phyloP scores from a whole-genome alignment of 2,113 vertebrate genomes.

The Salvator merianae region DNA sequence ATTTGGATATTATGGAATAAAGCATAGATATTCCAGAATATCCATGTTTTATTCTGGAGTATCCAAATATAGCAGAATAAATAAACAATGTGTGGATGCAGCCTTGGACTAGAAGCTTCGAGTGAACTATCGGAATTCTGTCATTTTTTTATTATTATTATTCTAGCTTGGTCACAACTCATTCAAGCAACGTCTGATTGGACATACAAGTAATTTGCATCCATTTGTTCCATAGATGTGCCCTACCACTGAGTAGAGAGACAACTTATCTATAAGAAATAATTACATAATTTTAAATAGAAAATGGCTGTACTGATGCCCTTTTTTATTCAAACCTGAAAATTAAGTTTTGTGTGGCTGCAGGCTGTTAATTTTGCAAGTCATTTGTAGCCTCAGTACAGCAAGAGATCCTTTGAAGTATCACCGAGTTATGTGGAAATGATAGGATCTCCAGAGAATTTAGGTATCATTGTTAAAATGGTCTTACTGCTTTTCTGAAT shows the following conservation, averaged over 20 bases:
- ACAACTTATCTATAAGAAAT: not conserved
- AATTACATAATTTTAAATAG: slow-evolving; percentile 1
- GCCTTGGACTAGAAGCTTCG: no score
- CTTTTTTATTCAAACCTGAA: slow-evolving; percentile 10
- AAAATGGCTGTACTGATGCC: not conserved
- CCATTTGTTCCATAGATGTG: not conserved
- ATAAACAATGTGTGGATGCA: no score
- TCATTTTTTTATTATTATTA: no score
- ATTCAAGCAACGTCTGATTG: no score
- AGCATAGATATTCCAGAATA: no score
- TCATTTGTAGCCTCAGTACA: not conserved
- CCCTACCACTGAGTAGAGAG: not conserved
- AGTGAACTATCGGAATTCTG: no score
- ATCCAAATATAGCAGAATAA: no score
- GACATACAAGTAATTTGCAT: no score
- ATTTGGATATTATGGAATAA: no score
- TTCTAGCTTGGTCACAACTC: no score
- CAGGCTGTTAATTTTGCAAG: slow-evolving; percentile 19
- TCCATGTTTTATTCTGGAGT: no score
- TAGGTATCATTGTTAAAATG: not conserved
- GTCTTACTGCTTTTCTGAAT: not conserved
- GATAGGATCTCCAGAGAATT: not conserved
- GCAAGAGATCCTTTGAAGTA: not conserved
- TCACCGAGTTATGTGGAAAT: not conserved
- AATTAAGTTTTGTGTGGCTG: slow-evolving; percentile 14